Evolutionary conservation across 2,888 invertebrate species (phyloP), one percentile per base, ranked within the genome.

Genomic region (Lissocephala sabroskyi): DNA sequence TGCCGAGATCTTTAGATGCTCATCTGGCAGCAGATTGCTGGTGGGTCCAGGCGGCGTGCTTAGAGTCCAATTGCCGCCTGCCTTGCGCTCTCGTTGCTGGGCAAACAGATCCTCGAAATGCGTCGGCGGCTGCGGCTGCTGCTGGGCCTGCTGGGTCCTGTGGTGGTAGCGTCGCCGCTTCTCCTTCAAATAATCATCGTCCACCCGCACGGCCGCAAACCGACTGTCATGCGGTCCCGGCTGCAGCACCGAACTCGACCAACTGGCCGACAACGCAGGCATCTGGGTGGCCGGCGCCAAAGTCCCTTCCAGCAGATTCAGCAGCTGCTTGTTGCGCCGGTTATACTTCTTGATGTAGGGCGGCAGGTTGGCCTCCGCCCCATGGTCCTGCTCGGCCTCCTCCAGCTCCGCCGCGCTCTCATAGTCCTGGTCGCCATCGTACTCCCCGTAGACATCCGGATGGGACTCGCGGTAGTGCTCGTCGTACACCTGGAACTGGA

Each of bases 321-420:
- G 56, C 45, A 84, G 50, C 60, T 84, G 84, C 43, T 84, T 84
- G 50, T 84, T 84, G 29, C 84, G 79, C 6, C 83, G 71, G 56
- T 82, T 82, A 45, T 82, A 84, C 32, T 84, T 84, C 49, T 81
- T 82, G 35, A 84, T 83, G 36, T 84, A 84, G 1, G 84, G 84
- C 35, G 84, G 84, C 41, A 84, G 55, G 50, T 81, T 77, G 11
- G 73, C 73, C 35, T 82, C 80, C 16, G 71, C 79, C 33, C 65
- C 71, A 2, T 56, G 58, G 2, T 59, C 64, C 28, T 57, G 68
- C 35, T 79, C 62, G 1, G 66, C 77, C 32, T 75, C 80, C 39
- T 75, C 77, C 45, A 78, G 41, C 16, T 68, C 67, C 2, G 75
- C 62, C 4, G 63, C 65, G 2, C 58, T 63, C 35, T 70, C 70